Percentiles rank a stretch among this genome's conserved stretches.
phyloP scores from a whole-genome alignment of 1,140 invertebrate genomes.

The Ceratina calcarata region DNA sequence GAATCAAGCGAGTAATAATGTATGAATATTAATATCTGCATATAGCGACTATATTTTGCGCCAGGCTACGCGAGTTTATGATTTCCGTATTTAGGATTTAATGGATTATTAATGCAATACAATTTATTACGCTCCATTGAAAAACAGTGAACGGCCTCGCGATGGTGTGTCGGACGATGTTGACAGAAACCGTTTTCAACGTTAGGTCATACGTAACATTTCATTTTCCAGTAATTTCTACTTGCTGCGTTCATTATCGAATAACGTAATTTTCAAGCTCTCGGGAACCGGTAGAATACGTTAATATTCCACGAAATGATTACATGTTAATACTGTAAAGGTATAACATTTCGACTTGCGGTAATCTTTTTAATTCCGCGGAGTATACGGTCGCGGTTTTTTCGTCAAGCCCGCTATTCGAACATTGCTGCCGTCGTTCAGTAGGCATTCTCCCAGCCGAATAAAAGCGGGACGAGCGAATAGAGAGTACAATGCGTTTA shows the following conservation, averaged over 20 bases:
- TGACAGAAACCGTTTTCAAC: not conserved
- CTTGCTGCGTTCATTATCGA: not conserved
- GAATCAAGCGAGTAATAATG: slow-evolving; percentile 8
- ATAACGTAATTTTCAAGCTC: not conserved
- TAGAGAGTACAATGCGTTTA: slow-evolving; percentile 45
- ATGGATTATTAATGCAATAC: slow-evolving; percentile 13
- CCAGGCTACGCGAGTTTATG: not conserved
- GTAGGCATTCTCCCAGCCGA: not conserved
- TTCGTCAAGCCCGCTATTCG: too few relatives aligned
- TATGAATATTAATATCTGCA: not conserved
- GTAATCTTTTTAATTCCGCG: too few relatives aligned
- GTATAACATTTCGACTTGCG: too few relatives aligned
- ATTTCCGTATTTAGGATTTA: slow-evolving; percentile 29
- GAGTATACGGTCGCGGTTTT: not conserved
- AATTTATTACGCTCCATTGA: slow-evolving; percentile 20
- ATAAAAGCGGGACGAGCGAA: slow-evolving; percentile 31
- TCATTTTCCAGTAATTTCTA: not conserved
- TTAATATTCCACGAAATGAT: too few relatives aligned
- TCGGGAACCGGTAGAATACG: too few relatives aligned
- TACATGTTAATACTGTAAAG: too few relatives aligned
- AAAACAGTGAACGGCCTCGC: not conserved
- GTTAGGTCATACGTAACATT: not conserved
- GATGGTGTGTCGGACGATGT: not conserved
- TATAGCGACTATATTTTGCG: not conserved
- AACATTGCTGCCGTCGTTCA: not conserved